These are phyloP conservation scores for Margaritifera margaritifera DNA, from an alignment of 2,888 invertebrate species.

Conservation along the genomic window DNA sequence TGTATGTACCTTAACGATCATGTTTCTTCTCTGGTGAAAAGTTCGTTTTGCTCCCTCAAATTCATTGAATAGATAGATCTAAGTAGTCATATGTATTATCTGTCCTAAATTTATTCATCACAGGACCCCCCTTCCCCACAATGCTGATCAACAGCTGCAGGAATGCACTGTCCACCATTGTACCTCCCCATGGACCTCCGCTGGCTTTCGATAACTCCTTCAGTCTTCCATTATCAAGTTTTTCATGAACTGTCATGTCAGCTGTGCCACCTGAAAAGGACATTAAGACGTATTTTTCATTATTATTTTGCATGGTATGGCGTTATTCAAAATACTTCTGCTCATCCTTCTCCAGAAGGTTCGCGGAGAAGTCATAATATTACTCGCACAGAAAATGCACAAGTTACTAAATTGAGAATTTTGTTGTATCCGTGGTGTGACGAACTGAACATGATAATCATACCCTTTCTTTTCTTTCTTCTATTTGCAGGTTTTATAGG, in stretches of 20 bases:
- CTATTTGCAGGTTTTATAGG: no score
- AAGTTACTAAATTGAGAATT: no score
- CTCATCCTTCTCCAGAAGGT: no score
- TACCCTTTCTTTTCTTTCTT: no score
- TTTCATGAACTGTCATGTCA: constrained; percentile 23
- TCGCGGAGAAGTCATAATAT: no score
- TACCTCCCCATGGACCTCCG: constrained; percentile 25
- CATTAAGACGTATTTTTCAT: background rate
- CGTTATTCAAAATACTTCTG: no score
- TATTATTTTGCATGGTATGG: no score
- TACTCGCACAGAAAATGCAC: no score
- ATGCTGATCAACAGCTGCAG: constrained; percentile 5
- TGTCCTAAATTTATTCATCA: constrained; percentile 7
- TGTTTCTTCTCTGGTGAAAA: no score
- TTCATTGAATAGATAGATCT: constrained; percentile 16
- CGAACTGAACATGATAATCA: no score
- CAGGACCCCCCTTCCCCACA: constrained; percentile 7
- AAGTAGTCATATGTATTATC: constrained; percentile 18
- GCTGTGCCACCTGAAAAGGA: constrained; percentile 19
- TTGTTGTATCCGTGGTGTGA: no score
- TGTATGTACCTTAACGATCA: no score
- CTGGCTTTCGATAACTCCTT: constrained; percentile 15
- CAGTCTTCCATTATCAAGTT: constrained; percentile 8
- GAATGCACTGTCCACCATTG: constrained; percentile 17
- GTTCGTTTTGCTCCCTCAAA: constrained; percentile 23